phyloP scores from a whole-genome alignment of 1,140 invertebrate genomes.

The Mesaphorura yosii region DNA sequence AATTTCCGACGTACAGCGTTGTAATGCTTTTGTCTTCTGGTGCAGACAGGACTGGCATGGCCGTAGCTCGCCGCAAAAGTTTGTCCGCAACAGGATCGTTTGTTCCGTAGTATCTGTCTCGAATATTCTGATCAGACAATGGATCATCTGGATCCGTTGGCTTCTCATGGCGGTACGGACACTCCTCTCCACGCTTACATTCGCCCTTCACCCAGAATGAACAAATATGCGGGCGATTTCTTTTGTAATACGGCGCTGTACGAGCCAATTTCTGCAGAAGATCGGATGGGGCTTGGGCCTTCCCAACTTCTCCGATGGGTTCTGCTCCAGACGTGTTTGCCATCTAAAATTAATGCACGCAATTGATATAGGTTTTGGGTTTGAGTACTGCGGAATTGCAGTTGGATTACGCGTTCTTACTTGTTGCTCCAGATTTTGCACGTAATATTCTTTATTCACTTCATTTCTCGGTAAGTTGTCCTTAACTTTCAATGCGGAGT shows the following conservation, averaged over 20 bases:
- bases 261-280: constrained; percentile 86
- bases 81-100: constrained; percentile 99
- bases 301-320: constrained; percentile 41
- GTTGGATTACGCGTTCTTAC: constrained; percentile 43
- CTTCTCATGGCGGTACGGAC: constrained; percentile 97
- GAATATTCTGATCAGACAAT: constrained; percentile 97
- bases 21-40: constrained; percentile 95
- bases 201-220: constrained; percentile 99
- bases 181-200: constrained; percentile 97
- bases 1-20: constrained; percentile 88
- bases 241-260: constrained; percentile 95
- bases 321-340: constrained; percentile 40
- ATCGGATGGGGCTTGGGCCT: constrained; percentile 51
- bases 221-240: constrained; percentile 97
- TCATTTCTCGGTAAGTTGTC: constrained; percentile 93
- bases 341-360: constrained; percentile 35
- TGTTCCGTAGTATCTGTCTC: constrained; percentile 93
- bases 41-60: constrained; percentile 85
- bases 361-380: not conserved
- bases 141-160: constrained; percentile 99
- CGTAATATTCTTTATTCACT: constrained; percentile 98
- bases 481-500: constrained; percentile 86
- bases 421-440: constrained; percentile 83
- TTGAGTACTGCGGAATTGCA: not conserved
- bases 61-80: constrained; percentile 78